Percentiles rank a stretch among this genome's conserved stretches.
Evolutionary conservation across 1,140 invertebrate species (phyloP).

Genomic region (Halesus radiatus): DNA sequence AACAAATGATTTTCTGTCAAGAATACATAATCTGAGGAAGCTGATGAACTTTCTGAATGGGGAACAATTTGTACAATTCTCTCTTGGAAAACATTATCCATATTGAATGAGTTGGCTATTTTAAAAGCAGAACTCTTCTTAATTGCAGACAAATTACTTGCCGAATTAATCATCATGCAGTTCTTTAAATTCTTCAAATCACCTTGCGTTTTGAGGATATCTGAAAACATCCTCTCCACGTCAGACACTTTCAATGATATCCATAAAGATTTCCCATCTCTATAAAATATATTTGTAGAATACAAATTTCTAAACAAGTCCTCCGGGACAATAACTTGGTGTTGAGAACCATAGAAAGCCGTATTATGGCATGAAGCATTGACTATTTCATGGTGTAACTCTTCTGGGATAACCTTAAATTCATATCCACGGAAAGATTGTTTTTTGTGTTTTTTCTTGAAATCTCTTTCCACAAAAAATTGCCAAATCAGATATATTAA

Average conservation of each 20-base stretch:
- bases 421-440: constrained; percentile 28
- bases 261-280: constrained; percentile 53
- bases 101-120: neutral
- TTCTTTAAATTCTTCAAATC: constrained; percentile 27
- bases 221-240: neutral
- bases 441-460: constrained; percentile 38
- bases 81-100: constrained; percentile 11
- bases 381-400: constrained; percentile 41
- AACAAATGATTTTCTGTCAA: constrained; percentile 43
- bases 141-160: neutral
- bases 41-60: neutral
- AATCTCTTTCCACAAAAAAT: constrained; percentile 39
- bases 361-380: neutral
- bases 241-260: constrained; percentile 13
- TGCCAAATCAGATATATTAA: constrained; percentile 45
- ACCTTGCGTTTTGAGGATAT: constrained; percentile 10
- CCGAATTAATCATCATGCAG: constrained; percentile 17
- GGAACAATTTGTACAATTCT: constrained; percentile 55
- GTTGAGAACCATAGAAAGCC: neutral
- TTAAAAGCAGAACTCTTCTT: neutral
- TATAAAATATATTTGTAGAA: constrained; percentile 51
- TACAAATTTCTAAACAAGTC: constrained; percentile 42
- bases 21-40: constrained; percentile 22
- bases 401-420: constrained; percentile 45
- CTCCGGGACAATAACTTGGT: constrained; percentile 49